Conservation (phyloP, 2,113 vertebrate genomes). For the Phrynosoma platyrhinos region DNA sequence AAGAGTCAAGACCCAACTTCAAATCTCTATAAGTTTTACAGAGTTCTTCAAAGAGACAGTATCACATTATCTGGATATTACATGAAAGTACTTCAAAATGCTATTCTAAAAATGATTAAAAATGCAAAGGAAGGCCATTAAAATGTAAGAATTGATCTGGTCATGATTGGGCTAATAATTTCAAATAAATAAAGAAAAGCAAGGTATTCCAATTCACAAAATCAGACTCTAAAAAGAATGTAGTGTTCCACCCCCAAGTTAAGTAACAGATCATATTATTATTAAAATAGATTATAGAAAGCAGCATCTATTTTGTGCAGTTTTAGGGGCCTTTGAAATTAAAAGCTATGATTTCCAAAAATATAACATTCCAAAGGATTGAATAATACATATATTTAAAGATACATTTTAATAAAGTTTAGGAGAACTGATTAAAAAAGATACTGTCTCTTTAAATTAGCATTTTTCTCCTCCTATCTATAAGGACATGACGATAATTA, state of each 20-base stretch:
- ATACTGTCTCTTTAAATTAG: slow-evolving; percentile 90
- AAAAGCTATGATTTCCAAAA: slow-evolving; percentile 88
- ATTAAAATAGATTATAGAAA: slow-evolving; percentile 91
- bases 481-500: slow-evolving; percentile 96
- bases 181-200: slow-evolving; percentile 88
- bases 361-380: slow-evolving; percentile 88
- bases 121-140: slow-evolving; percentile 78
- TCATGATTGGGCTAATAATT: slow-evolving; percentile 82
- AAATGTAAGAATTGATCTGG: slow-evolving; percentile 78
- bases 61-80: slow-evolving; percentile 85
- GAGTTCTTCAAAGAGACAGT: slow-evolving; percentile 97
- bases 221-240: slow-evolving; percentile 86
- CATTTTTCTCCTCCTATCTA: slow-evolving; percentile 89
- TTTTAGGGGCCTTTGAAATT: slow-evolving; percentile 88
- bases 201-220: slow-evolving; percentile 83
- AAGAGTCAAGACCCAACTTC: slow-evolving; percentile 93
- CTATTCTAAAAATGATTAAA: slow-evolving; percentile 75
- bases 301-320: slow-evolving; percentile 91
- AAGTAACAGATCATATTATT: slow-evolving; percentile 87
- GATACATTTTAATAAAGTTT: slow-evolving; percentile 87
- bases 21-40: slow-evolving; percentile 92
- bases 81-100: slow-evolving; percentile 80
- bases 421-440: slow-evolving; percentile 86
- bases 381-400: slow-evolving; percentile 87
- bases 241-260: slow-evolving; percentile 84